Percentiles rank a stretch among this genome's conserved stretches.
These are phyloP conservation scores for Botia almorhae DNA, from an alignment of 2,797 vertebrate species.

Conservation along the genomic window DNA sequence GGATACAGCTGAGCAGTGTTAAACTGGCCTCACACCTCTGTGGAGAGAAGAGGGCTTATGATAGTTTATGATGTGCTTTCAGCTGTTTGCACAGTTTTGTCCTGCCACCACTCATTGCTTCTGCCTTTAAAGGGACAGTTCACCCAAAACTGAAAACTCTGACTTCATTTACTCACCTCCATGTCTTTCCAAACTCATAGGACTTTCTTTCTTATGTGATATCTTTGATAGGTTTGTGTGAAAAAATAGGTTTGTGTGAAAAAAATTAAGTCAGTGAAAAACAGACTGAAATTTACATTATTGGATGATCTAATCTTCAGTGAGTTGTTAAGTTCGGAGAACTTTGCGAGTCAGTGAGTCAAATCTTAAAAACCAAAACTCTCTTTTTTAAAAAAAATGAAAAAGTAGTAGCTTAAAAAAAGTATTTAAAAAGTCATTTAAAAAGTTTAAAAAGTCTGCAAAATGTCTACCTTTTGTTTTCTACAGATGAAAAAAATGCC, in stretches of 20 bases:
- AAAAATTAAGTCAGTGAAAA: neutral
- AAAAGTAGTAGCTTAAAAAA: too few relatives aligned
- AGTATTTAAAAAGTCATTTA: too few relatives aligned
- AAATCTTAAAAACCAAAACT: too few relatives aligned
- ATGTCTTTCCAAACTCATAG: neutral
- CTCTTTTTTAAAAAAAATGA: too few relatives aligned
- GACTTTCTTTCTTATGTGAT: neutral
- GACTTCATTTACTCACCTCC: neutral
- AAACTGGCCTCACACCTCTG: neutral
- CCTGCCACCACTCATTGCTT: neutral
- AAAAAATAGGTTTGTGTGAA: neutral
- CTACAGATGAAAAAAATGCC: too few relatives aligned
- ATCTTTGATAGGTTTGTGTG: neutral
- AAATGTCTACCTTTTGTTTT: too few relatives aligned
- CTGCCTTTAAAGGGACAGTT: neutral
- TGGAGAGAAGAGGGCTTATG: neutral
- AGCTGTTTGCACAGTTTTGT: neutral
- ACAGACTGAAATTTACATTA: neutral
- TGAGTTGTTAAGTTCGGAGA: neutral
- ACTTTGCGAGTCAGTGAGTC: neutral
- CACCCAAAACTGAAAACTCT: neutral
- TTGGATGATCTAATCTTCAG: neutral
- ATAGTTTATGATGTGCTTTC: neutral
- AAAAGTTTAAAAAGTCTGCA: too few relatives aligned
- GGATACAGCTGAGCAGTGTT: neutral